Evolutionary conservation across 2,113 vertebrate genomes (phyloP).

Genomic region (Scolopax mira): DNA sequence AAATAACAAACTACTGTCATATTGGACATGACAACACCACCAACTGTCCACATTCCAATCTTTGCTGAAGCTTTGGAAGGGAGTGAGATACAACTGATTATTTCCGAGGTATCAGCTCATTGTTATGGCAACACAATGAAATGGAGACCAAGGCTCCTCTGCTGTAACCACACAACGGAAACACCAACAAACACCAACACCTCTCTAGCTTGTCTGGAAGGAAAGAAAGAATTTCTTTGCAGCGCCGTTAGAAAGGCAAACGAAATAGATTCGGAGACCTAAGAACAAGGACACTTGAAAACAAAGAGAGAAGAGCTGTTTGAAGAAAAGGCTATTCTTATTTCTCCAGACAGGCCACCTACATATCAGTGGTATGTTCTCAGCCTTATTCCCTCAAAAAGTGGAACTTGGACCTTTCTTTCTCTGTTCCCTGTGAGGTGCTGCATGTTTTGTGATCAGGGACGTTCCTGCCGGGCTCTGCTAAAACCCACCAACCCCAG

Average conservation of each 20-base stretch:
- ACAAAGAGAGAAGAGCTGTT: neutral
- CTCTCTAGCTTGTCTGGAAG: neutral
- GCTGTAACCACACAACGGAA: neutral
- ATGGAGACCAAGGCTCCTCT: neutral
- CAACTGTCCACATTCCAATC: neutral
- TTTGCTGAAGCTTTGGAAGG: neutral
- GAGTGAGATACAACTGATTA: neutral
- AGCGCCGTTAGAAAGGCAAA: neutral
- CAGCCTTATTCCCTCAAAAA: neutral
- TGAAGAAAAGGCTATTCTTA: neutral
- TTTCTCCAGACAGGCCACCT: neutral
- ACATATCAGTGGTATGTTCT: neutral
- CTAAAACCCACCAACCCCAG: neutral
- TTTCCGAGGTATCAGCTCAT: neutral
- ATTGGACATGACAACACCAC: neutral
- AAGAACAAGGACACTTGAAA: slow-evolving; percentile 30
- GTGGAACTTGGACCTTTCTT: neutral
- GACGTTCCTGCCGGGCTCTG: neutral
- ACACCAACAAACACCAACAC: neutral
- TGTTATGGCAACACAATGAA: neutral
- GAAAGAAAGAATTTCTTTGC: neutral
- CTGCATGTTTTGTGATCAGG: neutral
- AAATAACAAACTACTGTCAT: neutral
- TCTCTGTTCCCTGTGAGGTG: neutral
- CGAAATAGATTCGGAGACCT: neutral